Percentiles rank a stretch among this genome's conserved stretches.
Conservation (phyloP, 30 jellyfish, hydroid and myxozoan species). For the Catostylus mosaicus region DNA sequence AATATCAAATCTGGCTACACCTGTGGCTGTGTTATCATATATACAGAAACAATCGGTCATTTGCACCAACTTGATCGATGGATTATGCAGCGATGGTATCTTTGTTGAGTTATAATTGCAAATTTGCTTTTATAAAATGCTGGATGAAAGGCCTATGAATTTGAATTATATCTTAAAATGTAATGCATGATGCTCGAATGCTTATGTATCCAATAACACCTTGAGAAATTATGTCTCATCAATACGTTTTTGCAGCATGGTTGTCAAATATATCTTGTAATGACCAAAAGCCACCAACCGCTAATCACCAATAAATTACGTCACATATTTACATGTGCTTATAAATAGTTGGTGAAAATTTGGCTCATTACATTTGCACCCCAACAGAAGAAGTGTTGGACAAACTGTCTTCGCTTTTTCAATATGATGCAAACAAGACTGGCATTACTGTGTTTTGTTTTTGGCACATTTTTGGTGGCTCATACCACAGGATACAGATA, state of each 20-base stretch:
- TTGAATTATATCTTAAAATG: no score
- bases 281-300: not conserved
- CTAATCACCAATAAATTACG: not conserved
- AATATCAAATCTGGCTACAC: no score
- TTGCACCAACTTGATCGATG: no score
- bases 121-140: no score
- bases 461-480: not conserved
- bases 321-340: not conserved
- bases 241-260: not conserved
- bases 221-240: not conserved
- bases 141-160: no score
- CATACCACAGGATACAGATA: slow-evolving; percentile 10
- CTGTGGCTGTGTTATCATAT: no score
- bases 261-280: not conserved
- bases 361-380: not conserved
- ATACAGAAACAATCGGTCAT: no score
- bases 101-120: no score
- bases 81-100: no score
- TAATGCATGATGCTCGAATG: no score
- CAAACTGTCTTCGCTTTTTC: not conserved
- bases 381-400: not conserved
- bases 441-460: not conserved
- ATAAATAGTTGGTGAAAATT: not conserved
- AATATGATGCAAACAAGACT: not conserved
- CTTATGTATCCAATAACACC: no score